These are phyloP conservation scores for Bombus vancouverensis DNA, from an alignment of 1,140 invertebrate species.

Conservation along the genomic window DNA sequence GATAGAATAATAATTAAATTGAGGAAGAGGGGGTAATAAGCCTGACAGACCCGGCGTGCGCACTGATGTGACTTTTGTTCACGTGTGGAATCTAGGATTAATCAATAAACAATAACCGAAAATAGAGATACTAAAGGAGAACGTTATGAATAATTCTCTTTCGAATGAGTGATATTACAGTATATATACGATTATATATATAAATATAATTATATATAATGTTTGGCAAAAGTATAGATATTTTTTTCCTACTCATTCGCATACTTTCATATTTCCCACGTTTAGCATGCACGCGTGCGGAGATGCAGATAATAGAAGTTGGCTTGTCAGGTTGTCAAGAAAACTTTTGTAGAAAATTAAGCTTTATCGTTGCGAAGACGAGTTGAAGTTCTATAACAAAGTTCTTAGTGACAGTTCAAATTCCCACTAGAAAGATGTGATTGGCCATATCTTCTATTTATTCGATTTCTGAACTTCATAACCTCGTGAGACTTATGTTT, in stretches of 20 bases:
- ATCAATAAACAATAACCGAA: too few species aligned
- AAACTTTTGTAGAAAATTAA: conserved; percentile 32
- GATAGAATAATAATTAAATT: too few species aligned
- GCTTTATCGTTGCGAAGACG: conserved; percentile 6
- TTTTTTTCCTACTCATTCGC: too few species aligned
- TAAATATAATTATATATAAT: background rate
- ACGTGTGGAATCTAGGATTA: too few species aligned
- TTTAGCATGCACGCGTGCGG: background rate
- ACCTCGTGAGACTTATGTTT: background rate
- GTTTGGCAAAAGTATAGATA: too few species aligned
- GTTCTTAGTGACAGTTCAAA: conserved; percentile 19
- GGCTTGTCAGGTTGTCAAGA: background rate
- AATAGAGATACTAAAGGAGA: too few species aligned
- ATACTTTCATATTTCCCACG: too few species aligned
- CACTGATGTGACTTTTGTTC: too few species aligned
- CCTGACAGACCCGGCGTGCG: too few species aligned
- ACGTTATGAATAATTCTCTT: background rate
- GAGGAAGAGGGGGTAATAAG: too few species aligned
- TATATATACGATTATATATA: background rate
- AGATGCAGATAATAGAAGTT: background rate
- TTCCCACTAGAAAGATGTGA: conserved; percentile 7
- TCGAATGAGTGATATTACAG: background rate
- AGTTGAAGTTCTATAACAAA: conserved; percentile 5
- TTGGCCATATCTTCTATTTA: conserved; percentile 4
- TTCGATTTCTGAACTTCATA: background rate